Conservation (phyloP, 1,140 invertebrate species). For the Drosophila dunni region DNA sequence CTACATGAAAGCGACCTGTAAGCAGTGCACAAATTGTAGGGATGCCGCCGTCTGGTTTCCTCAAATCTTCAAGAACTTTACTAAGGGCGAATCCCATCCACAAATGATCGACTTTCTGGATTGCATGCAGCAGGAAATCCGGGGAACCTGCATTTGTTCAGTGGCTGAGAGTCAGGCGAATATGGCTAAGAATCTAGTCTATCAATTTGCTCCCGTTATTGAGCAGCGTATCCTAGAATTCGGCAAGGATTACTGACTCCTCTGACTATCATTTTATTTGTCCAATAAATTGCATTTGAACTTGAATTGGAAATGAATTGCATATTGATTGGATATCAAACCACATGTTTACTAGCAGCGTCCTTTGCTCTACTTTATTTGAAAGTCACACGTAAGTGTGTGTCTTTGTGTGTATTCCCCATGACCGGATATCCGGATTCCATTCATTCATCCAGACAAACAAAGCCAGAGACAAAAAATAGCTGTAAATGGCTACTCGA, state of each 20-base stretch:
- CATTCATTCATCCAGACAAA: constrained; percentile 5
- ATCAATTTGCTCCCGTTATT: constrained; percentile 32
- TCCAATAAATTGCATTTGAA: constrained; percentile 34
- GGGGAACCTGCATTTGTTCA: constrained; percentile 97
- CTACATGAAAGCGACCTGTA: constrained; percentile 99
- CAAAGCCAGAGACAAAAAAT: constrained; percentile 4
- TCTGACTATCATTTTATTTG: constrained; percentile 3
- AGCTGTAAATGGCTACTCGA: constrained; percentile 27
- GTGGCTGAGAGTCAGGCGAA: constrained; percentile 86
- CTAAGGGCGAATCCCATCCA: constrained; percentile 95
- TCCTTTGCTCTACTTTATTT: constrained; percentile 33
- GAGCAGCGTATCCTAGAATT: constrained; percentile 41
- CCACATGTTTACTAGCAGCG: constrained; percentile 17
- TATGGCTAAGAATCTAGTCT: constrained; percentile 17
- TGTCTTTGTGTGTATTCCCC: background rate
- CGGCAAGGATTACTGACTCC: constrained; percentile 6
- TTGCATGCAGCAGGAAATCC: constrained; percentile 99
- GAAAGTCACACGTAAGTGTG: constrained; percentile 26
- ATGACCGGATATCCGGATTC: constrained; percentile 17
- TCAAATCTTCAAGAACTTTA: constrained; percentile 89
- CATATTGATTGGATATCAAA: constrained; percentile 26
- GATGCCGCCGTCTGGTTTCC: constrained; percentile 99
- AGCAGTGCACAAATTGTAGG: constrained; percentile 98
- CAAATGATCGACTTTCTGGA: constrained; percentile 99
- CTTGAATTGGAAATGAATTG: constrained; percentile 10